Evolutionary conservation across 2,113 vertebrate species (phyloP).

Genomic region (Monopterus albus): DNA sequence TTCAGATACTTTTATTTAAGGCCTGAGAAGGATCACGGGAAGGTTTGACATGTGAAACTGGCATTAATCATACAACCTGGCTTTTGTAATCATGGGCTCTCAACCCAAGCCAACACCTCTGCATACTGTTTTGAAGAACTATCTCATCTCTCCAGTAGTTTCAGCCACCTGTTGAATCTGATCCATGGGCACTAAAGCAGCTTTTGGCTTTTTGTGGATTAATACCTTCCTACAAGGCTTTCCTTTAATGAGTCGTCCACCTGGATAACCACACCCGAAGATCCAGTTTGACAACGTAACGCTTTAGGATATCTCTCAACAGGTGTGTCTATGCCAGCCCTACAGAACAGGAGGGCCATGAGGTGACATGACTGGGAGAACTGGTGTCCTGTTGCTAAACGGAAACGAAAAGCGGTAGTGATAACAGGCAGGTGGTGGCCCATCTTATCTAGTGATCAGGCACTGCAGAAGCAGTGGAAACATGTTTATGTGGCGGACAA

Average conservation of each 20-base stretch:
- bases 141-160: not conserved
- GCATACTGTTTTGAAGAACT: not conserved
- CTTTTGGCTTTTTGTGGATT: not conserved
- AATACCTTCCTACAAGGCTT: not conserved
- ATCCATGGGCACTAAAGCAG: not conserved
- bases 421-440: conserved; percentile 3
- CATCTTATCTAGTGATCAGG: conserved; percentile 49
- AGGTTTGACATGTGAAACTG: too few relatives aligned
- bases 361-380: not conserved
- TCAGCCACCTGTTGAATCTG: not conserved
- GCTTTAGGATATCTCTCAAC: not conserved
- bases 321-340: not conserved
- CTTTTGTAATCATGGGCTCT: not conserved
- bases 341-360: not conserved
- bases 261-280: conserved; percentile 4
- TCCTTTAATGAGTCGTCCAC: conserved; percentile 2
- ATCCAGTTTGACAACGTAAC: conserved; percentile 5
- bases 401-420: conserved; percentile 11
- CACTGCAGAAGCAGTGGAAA: conserved; percentile 53
- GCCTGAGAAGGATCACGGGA: too few relatives aligned
- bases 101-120: not conserved
- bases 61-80: not conserved
- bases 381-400: not conserved
- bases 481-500: conserved; percentile 26
- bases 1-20: too few relatives aligned